Base-by-base conservation (phyloP, 1,140 invertebrate genomes). In the Subanguina moxae region DNA sequence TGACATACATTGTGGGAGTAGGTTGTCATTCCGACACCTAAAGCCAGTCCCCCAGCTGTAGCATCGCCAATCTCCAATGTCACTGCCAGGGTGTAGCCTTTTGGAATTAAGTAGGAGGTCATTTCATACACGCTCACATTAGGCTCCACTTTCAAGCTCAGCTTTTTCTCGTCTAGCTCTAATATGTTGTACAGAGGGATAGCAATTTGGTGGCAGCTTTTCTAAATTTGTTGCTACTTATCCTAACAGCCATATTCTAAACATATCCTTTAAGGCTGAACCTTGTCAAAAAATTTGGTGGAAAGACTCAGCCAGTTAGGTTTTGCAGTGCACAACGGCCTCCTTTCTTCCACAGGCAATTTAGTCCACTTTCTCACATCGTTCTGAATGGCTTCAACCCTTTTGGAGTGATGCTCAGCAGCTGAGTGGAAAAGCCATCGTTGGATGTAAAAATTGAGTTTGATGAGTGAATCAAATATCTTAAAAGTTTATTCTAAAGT, bases 241-340 rank as follows among this genome's bases (percentile, higher is more conserved):
- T 27, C n/a, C 58, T 62, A 8, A 1, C 13, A 15, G 45, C 45
- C 15, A n/a, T n/a, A 46, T n/a, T n/a, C n/a, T n/a, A n/a, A n/a
- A n/a, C n/a, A n/a, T n/a, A n/a, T n/a, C n/a, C n/a, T n/a, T 21
- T 46, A 38, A 13, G 21, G n/a, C 13, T 25, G 59, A 64, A 83
- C 83, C 76, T 89, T 89, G 74, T 84, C 83, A 80, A 87, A 88
- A 80, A 89, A 89, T 0, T 86, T 89, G 1, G 87, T 87, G 1
- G 88, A 88, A 17, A 89, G 82, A 52, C 87, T 88, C 21, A 87
- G 82, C 88, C 88, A 89, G 80, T 88, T 89, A 15, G 88, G 87
- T 46, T 88, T 80, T 0, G 88, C 85, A 0, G 87, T 89, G 78
- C 88, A 88, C 27, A 89, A 83, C 1, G 87, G 79, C 62, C 87